Conservation (phyloP, 2,797 vertebrate genomes). For the Chlorospingus flavigularis region DNA sequence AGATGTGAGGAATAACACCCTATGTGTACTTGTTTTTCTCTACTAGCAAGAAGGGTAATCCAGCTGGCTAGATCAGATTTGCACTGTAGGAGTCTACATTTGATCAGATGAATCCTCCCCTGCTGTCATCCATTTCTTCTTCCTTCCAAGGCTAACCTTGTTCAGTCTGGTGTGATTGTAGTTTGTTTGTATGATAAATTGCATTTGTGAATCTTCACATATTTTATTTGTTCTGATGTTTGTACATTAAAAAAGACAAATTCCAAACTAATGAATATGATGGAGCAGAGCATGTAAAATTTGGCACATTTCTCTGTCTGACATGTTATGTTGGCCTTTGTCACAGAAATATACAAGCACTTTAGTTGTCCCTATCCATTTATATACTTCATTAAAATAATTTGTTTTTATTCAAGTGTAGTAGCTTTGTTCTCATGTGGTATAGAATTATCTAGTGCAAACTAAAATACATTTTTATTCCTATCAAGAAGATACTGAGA, state of each 20-base stretch:
- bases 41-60: conserved; percentile 26
- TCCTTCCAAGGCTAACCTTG: conserved; percentile 17
- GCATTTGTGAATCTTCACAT: not conserved
- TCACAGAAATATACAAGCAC: not conserved
- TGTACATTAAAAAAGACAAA: not conserved
- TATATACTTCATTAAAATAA: not conserved
- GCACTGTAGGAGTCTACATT: conserved; percentile 44
- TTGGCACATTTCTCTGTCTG: not conserved
- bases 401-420: not conserved
- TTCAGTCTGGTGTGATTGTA: not conserved
- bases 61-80: conserved; percentile 48
- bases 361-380: not conserved
- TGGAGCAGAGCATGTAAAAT: not conserved
- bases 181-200: conserved; percentile 12
- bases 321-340: not conserved
- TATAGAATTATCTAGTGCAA: not conserved
- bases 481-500: not conserved
- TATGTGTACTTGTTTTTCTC: conserved; percentile 44
- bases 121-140: conserved; percentile 13
- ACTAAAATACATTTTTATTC: not conserved
- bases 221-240: not conserved
- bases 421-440: not conserved
- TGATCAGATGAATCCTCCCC: conserved; percentile 43
- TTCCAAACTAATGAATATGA: not conserved
- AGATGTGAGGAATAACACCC: conserved; percentile 30